Evolutionary conservation across 1,140 invertebrate species (phyloP).

Genomic region (Micrasema longulum): DNA sequence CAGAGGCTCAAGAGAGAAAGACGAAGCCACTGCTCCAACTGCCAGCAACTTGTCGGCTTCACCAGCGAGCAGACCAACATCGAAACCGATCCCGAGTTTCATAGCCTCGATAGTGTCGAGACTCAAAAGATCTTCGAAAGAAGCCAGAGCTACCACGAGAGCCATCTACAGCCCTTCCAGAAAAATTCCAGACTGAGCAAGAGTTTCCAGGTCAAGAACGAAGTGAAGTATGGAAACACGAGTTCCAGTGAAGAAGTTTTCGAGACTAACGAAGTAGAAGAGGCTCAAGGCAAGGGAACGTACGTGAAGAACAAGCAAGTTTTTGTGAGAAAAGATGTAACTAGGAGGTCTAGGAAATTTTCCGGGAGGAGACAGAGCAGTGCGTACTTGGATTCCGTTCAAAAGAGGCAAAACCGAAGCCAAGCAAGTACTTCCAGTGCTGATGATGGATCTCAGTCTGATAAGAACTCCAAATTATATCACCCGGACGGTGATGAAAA

Average conservation of each 20-base stretch:
- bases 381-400: slow-evolving; percentile 66
- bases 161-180: slow-evolving; percentile 67
- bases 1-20: slow-evolving; percentile 69
- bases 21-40: slow-evolving; percentile 68
- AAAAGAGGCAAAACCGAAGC: slow-evolving; percentile 61
- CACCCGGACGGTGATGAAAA: slow-evolving; percentile 60
- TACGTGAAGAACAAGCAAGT: slow-evolving; percentile 74
- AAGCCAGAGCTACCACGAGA: slow-evolving; percentile 70
- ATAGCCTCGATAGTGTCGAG: slow-evolving; percentile 70
- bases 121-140: slow-evolving; percentile 63
- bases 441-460: slow-evolving; percentile 60
- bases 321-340: slow-evolving; percentile 66
- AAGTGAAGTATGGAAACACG: slow-evolving; percentile 62
- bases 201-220: slow-evolving; percentile 65
- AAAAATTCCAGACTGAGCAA: slow-evolving; percentile 68
- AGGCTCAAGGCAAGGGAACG: slow-evolving; percentile 64
- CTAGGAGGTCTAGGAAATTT: slow-evolving; percentile 68
- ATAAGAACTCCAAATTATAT: slow-evolving; percentile 61
- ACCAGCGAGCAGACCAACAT: slow-evolving; percentile 68
- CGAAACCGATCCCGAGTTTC: slow-evolving; percentile 68
- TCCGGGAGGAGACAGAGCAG: slow-evolving; percentile 67
- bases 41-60: slow-evolving; percentile 68
- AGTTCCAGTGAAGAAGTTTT: slow-evolving; percentile 68
- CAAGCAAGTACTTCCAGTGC: slow-evolving; percentile 65
- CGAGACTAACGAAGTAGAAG: slow-evolving; percentile 56